Evolutionary conservation across 1,140 invertebrate genomes (phyloP).

Genomic region (Andricus grossulariae): DNA sequence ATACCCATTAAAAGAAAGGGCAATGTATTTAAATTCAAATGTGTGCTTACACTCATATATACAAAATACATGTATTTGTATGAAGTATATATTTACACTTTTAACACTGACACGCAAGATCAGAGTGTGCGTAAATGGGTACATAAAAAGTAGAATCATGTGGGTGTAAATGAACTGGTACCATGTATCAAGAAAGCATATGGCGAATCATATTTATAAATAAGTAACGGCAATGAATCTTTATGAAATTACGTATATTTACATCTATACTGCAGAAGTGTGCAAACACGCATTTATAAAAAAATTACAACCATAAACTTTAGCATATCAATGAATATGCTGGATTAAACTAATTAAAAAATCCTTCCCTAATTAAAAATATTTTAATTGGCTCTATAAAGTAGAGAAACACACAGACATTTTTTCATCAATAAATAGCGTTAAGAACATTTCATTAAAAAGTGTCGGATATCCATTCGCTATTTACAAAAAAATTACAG

Average conservation of each 20-base stretch:
- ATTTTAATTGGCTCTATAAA: neutral
- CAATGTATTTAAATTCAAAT: slow-evolving; percentile 1
- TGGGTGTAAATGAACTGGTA: slow-evolving; percentile 23
- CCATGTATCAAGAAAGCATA: slow-evolving; percentile 29
- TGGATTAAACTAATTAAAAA: neutral
- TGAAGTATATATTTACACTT: too few relatives aligned
- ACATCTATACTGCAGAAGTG: neutral
- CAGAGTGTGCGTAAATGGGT: neutral
- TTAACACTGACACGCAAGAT: too few relatives aligned
- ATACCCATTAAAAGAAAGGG: neutral
- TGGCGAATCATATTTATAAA: slow-evolving; percentile 29
- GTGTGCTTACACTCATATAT: too few relatives aligned
- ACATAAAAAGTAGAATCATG: slow-evolving; percentile 15
- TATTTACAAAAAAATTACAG: neutral
- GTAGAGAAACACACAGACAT: neutral
- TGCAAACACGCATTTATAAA: too few relatives aligned
- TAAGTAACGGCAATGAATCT: slow-evolving; percentile 22
- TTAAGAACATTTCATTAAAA: slow-evolving; percentile 1
- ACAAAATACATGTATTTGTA: too few relatives aligned
- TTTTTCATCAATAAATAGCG: neutral
- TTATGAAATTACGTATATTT: neutral
- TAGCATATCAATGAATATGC: slow-evolving; percentile 2
- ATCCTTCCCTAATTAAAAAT: neutral
- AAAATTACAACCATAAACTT: neutral
- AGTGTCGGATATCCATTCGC: neutral